phyloP scores from a whole-genome alignment of 2,888 invertebrate species.

The Perithous albicinctus region DNA sequence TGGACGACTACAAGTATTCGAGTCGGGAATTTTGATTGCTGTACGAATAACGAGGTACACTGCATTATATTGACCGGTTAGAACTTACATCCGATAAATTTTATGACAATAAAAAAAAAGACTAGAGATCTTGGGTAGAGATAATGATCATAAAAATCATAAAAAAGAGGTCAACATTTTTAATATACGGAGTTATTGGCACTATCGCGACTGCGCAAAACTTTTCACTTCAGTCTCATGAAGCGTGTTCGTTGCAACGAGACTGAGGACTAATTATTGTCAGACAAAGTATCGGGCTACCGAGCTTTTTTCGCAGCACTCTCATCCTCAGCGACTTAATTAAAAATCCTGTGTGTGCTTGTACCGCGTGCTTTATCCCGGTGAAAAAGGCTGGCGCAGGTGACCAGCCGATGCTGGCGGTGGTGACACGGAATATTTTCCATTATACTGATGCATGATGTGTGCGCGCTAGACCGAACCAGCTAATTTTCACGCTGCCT shows the following conservation, averaged over 20 bases:
- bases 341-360: slow-evolving; percentile 5
- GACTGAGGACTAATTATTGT: not conserved
- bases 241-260: not conserved
- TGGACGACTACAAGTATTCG: too few relatives aligned
- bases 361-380: not conserved
- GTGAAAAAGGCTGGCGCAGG: not conserved
- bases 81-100: too few relatives aligned
- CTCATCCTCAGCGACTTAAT: slow-evolving; percentile 1
- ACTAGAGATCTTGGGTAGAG: too few relatives aligned
- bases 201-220: not conserved
- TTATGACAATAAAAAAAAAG: too few relatives aligned
- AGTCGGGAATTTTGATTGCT: too few relatives aligned
- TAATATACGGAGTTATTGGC: too few relatives aligned
- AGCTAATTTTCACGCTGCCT: slow-evolving; percentile 46
- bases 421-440: slow-evolving; percentile 2
- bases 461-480: slow-evolving; percentile 16
- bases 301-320: not conserved
- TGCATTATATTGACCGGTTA: too few relatives aligned
- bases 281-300: not conserved
- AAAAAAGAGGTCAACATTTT: too few relatives aligned
- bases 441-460: not conserved
- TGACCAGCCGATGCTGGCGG: not conserved
- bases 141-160: too few relatives aligned
- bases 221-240: not conserved
- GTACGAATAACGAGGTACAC: too few relatives aligned